phyloP scores from a whole-genome alignment of 30 jellyfish, hydroid and myxozoan genomes.

The Phacellophora camtschatica region DNA sequence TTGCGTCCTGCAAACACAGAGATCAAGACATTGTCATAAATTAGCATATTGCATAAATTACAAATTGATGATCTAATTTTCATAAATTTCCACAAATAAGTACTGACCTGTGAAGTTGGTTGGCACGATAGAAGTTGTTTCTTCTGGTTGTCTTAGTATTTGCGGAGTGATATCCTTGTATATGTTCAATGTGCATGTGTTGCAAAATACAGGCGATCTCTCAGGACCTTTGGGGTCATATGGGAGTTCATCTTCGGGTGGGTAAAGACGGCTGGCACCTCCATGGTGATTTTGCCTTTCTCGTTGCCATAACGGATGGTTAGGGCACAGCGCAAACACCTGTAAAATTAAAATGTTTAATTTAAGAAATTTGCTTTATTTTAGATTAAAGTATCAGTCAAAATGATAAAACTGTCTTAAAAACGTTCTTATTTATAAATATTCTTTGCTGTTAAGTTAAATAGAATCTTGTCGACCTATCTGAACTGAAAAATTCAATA shows the following conservation, averaged over 20 bases:
- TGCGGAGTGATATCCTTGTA: neutral
- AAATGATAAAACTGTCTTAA: too few relatives aligned
- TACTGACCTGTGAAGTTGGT: neutral
- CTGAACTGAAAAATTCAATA: too few relatives aligned
- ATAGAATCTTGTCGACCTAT: too few relatives aligned
- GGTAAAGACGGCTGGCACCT: conserved; percentile 87
- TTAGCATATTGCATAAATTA: too few relatives aligned
- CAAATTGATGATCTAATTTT: too few relatives aligned
- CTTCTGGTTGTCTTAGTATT: neutral
- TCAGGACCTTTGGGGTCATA: conserved; percentile 85
- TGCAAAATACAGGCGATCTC: conserved; percentile 73
- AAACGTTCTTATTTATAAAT: too few relatives aligned
- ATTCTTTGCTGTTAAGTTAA: too few relatives aligned
- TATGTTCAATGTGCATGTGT: conserved; percentile 33
- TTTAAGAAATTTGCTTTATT: too few relatives aligned
- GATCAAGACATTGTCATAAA: too few relatives aligned
- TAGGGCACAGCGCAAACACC: conserved; percentile 86
- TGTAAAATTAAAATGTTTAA: conserved; percentile 1
- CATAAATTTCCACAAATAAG: too few relatives aligned
- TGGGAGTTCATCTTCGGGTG: conserved; percentile 72
- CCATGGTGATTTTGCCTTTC: conserved; percentile 91
- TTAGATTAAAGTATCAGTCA: too few relatives aligned
- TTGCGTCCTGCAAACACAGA: too few relatives aligned
- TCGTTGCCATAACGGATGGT: conserved; percentile 91
- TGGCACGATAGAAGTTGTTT: neutral